phyloP scores from a whole-genome alignment of 2,113 vertebrate species.

The Ameiurus melas region DNA sequence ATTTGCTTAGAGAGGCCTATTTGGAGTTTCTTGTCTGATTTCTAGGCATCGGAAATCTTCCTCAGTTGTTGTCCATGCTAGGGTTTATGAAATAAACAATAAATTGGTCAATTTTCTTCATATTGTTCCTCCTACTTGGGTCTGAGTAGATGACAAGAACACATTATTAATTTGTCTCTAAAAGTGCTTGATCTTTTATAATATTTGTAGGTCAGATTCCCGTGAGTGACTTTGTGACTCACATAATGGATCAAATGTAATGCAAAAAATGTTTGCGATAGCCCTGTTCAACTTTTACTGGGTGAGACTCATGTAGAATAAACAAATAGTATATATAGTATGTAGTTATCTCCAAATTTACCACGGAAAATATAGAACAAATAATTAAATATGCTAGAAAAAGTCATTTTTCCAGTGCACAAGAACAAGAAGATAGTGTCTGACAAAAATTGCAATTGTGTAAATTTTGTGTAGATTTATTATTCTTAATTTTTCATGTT shows the following conservation, averaged over 20 bases:
- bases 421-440: not conserved
- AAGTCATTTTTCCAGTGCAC: not conserved
- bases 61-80: constrained; percentile 55
- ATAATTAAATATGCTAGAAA: not conserved
- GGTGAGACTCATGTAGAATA: not conserved
- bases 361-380: no score
- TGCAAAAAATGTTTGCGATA: not conserved
- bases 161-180: not conserved
- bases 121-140: not conserved
- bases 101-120: not conserved
- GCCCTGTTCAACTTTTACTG: not conserved
- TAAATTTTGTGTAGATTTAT: not conserved
- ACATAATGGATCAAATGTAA: not conserved
- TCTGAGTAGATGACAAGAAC: not conserved
- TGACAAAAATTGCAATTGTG: not conserved
- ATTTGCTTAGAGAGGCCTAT: not conserved
- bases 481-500: not conserved
- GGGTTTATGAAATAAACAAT: not conserved
- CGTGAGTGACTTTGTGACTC: not conserved
- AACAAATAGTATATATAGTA: no score
- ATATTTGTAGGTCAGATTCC: no score
- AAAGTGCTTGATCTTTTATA: no score
- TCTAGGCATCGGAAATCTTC: not conserved
- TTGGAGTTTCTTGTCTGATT: not conserved
- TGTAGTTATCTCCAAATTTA: no score